Evolutionary conservation across 1,140 invertebrate genomes (phyloP), one percentile per base, ranked within the genome.

Genomic region (Aphaenogaster rudis): DNA sequence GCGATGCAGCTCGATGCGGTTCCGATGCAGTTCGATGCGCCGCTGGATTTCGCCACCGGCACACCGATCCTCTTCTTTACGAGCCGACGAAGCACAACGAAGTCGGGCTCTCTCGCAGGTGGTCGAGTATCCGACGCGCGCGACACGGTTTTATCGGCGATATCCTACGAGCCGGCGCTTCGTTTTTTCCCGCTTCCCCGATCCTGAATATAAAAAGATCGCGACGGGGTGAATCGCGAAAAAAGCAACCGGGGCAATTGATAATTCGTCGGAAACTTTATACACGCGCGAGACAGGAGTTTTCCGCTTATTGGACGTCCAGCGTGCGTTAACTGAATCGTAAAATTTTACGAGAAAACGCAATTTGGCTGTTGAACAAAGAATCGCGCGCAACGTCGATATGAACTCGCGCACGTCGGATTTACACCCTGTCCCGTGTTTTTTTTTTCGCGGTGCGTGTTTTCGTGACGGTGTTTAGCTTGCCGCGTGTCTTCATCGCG

Each of bases 31-130:
- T 84, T 84, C 69, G 69, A 76, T 84, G 69, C 54, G 28, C 69
- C 69, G 54, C 42, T 84, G 69, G 54, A 84, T 84, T 63, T 76
- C 69, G 69, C 69, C 21, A n/a, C n/a, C 42, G 54, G 48, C 50
- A 50, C 80, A 84, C 54, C 69, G 69, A 50, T 84, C 39, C 80
- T 84, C 80, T 61, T 76, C 80, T 84, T 84, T 84, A 84, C 69
- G 80, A 84, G 80, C 17, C 69, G 80, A 59, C 80, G 57, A 63
- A 48, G 28, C 69, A 17, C 74, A 61, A 82, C 54, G 33, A 28
- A 28, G 28, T 28, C 28, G 17, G 8, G 15, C 36, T 57, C 76
- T 63, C n/a, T 39, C 63, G 11, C n/a, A 13, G 48, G 64, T 11
- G 57, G n/a, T 28, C 15, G 50, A 28, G 11, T 69, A 54, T 17